Evolutionary conservation across 1,140 invertebrate genomes (phyloP), one percentile per base, ranked within the genome.

Genomic region (Trichomalopsis sarcophagae): DNA sequence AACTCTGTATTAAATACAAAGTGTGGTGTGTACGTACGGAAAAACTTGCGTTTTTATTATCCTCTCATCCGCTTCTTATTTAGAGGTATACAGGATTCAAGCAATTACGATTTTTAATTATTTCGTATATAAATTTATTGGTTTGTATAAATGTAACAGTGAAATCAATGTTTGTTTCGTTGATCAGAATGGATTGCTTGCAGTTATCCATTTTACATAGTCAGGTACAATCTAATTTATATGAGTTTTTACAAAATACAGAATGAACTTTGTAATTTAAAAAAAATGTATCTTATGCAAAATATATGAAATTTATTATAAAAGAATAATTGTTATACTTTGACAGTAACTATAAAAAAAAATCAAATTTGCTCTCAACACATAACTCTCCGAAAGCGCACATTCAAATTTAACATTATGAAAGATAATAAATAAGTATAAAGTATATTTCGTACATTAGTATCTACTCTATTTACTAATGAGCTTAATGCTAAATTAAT

Each of bases 1-100:
- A 89, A 47, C 47, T 89, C 87, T 90, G 85, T 90, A 90, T 90
- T 85, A 88, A 90, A 90, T 91, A 91, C 84, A 89, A 89, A 90
- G 86, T 87, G 89, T 88, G 86, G 83, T 90, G 88, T 90, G 88
- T 88, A 90, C 86, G 86, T 90, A 87, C 88, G 75, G 87, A 83
- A 87, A 84, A 84, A 0, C 10, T 36, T 30, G n/a, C 21, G 11
- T 66, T 47, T 79, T 87, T 85, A 68, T 40, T 87, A 73, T 66
- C 74, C 84, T 86, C 6, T 50, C 75, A 73, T 82, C 10, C n/a
- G 17, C 55, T 62, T 62, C 55, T 21, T n/a, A 62, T 62, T 62
- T 3, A 17, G n/a, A n/a, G 55, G 21, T 5, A 62, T 3, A 62
- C 21, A n/a, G 55, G 13, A 13, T 17, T 55, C 17, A 55, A 55